Evolutionary conservation across 2,888 invertebrate genomes (phyloP).

Genomic region (Pinctada fucata): DNA sequence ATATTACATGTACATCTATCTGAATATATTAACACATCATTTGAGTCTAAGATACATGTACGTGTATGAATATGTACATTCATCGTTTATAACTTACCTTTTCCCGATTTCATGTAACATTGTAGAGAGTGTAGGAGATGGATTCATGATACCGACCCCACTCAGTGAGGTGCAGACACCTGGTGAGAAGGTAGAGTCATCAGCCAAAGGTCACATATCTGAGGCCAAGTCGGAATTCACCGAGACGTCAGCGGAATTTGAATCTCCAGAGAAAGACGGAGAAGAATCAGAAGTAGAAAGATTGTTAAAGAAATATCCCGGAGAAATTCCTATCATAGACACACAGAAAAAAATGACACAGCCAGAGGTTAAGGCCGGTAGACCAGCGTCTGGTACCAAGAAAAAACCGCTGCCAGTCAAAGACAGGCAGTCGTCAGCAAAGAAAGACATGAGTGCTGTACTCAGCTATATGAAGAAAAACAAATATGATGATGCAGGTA

Average conservation of each 20-base stretch:
- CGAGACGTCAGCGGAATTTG: neutral
- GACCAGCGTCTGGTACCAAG: conserved; percentile 23
- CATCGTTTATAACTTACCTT: too few species aligned
- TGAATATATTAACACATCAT: too few species aligned
- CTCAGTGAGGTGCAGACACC: conserved; percentile 1
- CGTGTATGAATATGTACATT: too few species aligned
- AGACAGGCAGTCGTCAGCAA: conserved; percentile 20
- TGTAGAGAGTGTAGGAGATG: conserved; percentile 7
- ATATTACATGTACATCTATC: too few species aligned
- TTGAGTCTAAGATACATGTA: too few species aligned
- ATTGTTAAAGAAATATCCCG: conserved; percentile 55
- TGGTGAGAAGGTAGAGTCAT: neutral
- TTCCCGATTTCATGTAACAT: too few species aligned
- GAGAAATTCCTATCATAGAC: conserved; percentile 62
- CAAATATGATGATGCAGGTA: conserved; percentile 70
- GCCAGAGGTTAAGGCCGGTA: neutral
- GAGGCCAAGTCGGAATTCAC: conserved; percentile 13
- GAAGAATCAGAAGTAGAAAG: conserved; percentile 55
- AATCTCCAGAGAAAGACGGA: conserved; percentile 17
- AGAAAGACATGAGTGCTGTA: conserved; percentile 38
- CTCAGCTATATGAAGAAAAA: conserved; percentile 57
- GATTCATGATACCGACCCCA: neutral
- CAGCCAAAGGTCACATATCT: neutral
- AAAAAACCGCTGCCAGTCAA: conserved; percentile 35
- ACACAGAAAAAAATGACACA: conserved; percentile 30